Evolutionary conservation across 2,888 invertebrate species (phyloP).

Genomic region (Molanna angustata): DNA sequence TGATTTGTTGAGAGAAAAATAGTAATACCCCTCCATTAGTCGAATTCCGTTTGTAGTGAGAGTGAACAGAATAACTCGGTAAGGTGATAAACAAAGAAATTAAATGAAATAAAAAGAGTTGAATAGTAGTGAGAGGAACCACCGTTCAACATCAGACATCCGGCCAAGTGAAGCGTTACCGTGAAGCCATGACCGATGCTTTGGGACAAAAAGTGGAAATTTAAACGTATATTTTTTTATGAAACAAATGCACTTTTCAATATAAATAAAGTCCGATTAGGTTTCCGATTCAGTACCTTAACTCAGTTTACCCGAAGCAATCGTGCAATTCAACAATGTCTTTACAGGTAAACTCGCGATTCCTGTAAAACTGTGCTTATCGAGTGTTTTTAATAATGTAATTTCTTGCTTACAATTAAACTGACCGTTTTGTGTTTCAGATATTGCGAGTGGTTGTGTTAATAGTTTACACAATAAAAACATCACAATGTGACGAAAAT

Average conservation of each 20-base stretch:
- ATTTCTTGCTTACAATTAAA: background rate
- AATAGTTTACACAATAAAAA: slow-evolving; percentile 1
- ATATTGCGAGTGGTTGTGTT: slow-evolving; percentile 13
- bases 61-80: slow-evolving; percentile 25
- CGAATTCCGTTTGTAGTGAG: too few species aligned
- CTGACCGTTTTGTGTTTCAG: slow-evolving; percentile 17
- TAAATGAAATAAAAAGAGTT: background rate
- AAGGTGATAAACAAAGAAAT: background rate
- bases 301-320: slow-evolving; percentile 18
- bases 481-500: slow-evolving; percentile 14
- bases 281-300: slow-evolving; percentile 26
- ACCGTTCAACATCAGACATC: background rate
- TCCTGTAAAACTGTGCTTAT: background rate
- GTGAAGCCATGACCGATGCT: slow-evolving; percentile 23
- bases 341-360: slow-evolving; percentile 23
- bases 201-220: slow-evolving; percentile 19
- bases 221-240: slow-evolving; percentile 8
- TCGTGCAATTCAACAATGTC: slow-evolving; percentile 19
- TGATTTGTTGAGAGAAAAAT: too few species aligned
- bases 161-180: slow-evolving; percentile 16
- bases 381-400: background rate
- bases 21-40: too few species aligned
- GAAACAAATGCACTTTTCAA: slow-evolving; percentile 15
- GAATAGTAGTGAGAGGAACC: background rate
- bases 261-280: slow-evolving; percentile 28